These are phyloP conservation scores for Barnardius zonarius DNA, from an alignment of 2,113 vertebrate species.

Conservation along the genomic window DNA sequence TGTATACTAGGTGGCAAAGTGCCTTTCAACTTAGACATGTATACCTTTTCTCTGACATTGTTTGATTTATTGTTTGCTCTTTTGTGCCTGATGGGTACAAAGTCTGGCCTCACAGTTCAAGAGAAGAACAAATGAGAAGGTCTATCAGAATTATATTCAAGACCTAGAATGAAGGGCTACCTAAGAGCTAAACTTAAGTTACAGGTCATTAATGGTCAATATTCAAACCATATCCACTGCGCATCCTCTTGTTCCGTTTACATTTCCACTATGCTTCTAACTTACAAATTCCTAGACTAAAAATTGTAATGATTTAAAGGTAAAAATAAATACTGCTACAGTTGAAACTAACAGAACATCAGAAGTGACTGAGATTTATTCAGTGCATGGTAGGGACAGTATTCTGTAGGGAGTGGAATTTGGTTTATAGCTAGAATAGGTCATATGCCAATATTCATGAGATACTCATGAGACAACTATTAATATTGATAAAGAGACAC, in stretches of 20 bases:
- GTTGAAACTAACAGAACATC: neutral
- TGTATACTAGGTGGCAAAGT: neutral
- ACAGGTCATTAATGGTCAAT: neutral
- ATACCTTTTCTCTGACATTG: neutral
- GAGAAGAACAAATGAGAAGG: neutral
- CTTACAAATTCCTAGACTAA: neutral
- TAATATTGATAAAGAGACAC: neutral
- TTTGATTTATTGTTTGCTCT: neutral
- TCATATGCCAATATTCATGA: neutral
- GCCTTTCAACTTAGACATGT: neutral
- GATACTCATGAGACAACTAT: neutral
- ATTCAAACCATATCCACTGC: neutral
- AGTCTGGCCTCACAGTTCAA: neutral
- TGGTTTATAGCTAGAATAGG: neutral
- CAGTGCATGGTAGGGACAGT: neutral
- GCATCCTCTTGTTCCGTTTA: neutral
- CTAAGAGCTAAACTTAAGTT: neutral
- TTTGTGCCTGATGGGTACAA: neutral
- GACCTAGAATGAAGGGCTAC: neutral
- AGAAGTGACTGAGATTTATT: neutral
- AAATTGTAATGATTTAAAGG: neutral
- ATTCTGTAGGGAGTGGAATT: neutral
- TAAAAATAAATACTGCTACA: neutral
- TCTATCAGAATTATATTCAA: neutral
- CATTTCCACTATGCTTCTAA: neutral